Evolutionary conservation across 2,113 vertebrate species (phyloP).

Genomic region (Hiodon alosoides): DNA sequence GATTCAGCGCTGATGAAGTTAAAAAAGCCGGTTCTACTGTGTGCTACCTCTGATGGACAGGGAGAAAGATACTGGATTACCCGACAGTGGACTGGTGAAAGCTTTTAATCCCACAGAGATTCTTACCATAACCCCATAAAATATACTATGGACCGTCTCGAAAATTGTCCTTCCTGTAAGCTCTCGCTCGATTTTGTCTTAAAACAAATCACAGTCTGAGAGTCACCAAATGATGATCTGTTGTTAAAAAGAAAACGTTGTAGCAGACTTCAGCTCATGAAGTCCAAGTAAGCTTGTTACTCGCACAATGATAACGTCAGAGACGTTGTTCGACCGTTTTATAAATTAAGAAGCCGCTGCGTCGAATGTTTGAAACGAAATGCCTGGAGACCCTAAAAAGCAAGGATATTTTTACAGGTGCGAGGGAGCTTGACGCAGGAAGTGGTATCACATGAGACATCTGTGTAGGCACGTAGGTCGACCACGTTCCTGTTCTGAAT

Average conservation of each 20-base stretch:
- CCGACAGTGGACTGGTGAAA: too few relatives aligned
- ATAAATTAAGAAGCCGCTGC: conserved; percentile 38
- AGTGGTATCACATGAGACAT: conserved; percentile 20
- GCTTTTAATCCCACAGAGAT: too few relatives aligned
- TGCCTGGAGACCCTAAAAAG: conserved; percentile 31
- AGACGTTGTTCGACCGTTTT: conserved; percentile 44
- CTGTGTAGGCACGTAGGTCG: too few relatives aligned
- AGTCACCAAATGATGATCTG: conserved; percentile 29
- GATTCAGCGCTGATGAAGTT: conserved; percentile 42
- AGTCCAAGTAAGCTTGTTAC: conserved; percentile 23
- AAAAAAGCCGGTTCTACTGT: conserved; percentile 21
- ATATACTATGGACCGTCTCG: too few relatives aligned
- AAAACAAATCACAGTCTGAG: too few relatives aligned
- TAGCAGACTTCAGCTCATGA: neutral
- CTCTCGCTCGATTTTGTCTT: too few relatives aligned
- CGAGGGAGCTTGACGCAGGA: conserved; percentile 30
- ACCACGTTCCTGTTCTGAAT: too few relatives aligned
- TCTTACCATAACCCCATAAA: too few relatives aligned
- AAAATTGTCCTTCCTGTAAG: too few relatives aligned
- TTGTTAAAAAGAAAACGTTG: too few relatives aligned
- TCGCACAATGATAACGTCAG: conserved; percentile 25
- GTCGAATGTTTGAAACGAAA: conserved; percentile 41
- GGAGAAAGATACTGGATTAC: too few relatives aligned
- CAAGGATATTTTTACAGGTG: conserved; percentile 59
- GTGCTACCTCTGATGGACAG: neutral